A percentile compares a stretch with the other conserved stretches of the same genome.
These are phyloP conservation scores for Drosophila jambulina DNA, from an alignment of 1,140 invertebrate genomes.

Conservation along the genomic window DNA sequence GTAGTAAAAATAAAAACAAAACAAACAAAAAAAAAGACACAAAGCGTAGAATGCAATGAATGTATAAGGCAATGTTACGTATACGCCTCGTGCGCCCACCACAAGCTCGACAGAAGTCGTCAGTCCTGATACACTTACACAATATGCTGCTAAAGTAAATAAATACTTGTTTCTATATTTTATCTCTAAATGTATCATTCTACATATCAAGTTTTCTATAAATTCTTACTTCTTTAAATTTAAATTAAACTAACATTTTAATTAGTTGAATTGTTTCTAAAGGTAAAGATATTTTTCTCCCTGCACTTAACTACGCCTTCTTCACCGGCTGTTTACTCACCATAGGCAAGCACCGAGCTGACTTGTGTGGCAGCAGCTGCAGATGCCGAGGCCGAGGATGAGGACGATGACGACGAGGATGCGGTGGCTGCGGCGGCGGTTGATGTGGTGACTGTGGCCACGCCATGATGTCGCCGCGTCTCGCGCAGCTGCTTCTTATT, in stretches of 20 bases:
- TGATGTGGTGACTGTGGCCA: conserved; percentile 38
- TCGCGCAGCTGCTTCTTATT: conserved; percentile 66
- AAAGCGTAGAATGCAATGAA: conserved; percentile 20
- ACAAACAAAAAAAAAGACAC: conserved; percentile 4
- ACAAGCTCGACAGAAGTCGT: neutral
- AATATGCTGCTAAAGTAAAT: neutral
- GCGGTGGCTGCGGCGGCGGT: conserved; percentile 23
- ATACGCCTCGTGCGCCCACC: conserved; percentile 45
- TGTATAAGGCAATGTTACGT: conserved; percentile 52
- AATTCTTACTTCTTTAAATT: neutral
- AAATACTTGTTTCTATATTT: neutral
- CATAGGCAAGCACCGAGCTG: conserved; percentile 48
- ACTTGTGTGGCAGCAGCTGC: conserved; percentile 32
- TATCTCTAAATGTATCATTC: neutral
- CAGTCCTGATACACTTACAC: neutral
- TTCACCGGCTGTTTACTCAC: conserved; percentile 36
- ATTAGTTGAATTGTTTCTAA: too few species aligned
- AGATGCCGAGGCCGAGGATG: conserved; percentile 15
- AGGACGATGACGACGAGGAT: conserved; percentile 26
- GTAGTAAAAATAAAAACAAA: conserved; percentile 18
- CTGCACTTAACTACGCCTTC: conserved; percentile 2
- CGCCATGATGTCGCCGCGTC: conserved; percentile 51
- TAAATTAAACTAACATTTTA: neutral
- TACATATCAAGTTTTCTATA: neutral
- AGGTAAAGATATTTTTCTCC: neutral